phyloP scores from a whole-genome alignment of 1,140 invertebrate species.

The Drosophila arawakana region DNA sequence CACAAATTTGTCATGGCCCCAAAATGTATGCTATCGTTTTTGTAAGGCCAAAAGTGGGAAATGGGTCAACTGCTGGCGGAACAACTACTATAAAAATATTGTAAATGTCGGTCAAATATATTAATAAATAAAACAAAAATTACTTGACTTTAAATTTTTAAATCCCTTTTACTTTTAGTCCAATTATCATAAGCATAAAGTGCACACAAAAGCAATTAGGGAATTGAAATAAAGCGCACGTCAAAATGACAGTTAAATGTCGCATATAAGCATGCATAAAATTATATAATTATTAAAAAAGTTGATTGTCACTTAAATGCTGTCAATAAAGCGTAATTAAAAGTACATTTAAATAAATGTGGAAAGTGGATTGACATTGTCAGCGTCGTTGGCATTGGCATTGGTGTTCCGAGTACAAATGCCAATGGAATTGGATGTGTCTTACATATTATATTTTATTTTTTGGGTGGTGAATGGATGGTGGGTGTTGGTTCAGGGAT shows the following conservation, averaged over 20 bases:
- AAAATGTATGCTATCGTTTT: conserved; percentile 53
- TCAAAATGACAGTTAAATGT: conserved; percentile 13
- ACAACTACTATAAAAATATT: not conserved
- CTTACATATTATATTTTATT: not conserved
- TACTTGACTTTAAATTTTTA: no score
- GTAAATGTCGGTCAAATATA: not conserved
- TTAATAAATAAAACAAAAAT: no score
- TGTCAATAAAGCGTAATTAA: conserved; percentile 57
- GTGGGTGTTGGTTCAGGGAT: not conserved
- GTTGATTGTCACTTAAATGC: conserved; percentile 46
- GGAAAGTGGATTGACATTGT: conserved; percentile 10
- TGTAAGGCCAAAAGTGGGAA: conserved; percentile 20
- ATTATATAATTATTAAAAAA: conserved; percentile 52
- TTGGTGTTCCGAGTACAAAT: not conserved
- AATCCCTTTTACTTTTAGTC: no score
- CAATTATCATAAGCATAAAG: not conserved
- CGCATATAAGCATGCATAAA: conserved; percentile 20
- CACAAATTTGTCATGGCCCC: conserved; percentile 43
- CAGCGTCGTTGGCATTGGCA: conserved; percentile 8
- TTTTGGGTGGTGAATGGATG: not conserved
- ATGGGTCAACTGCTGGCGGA: not conserved
- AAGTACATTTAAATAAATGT: conserved; percentile 32
- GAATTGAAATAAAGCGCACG: not conserved
- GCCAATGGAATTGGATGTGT: not conserved
- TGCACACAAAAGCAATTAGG: not conserved